These are phyloP conservation scores for Harpagifer antarcticus DNA, from an alignment of 2,797 vertebrate genomes.

Conservation along the genomic window DNA sequence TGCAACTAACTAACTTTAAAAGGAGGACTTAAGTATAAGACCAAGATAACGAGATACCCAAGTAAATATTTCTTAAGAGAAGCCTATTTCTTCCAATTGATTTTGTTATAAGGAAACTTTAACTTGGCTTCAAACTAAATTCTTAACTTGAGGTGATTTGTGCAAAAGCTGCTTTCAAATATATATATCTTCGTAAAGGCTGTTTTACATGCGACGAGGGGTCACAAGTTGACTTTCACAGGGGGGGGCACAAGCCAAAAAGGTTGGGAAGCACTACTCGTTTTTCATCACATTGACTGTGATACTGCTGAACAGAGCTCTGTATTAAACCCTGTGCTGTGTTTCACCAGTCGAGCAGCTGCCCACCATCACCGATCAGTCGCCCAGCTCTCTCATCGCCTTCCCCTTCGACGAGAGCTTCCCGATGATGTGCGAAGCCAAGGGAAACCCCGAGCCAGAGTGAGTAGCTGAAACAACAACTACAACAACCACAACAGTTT, in stretches of 20 bases:
- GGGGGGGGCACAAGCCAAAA: neutral
- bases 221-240: neutral
- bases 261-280: constrained; percentile 41
- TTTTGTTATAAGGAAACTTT: too few species aligned
- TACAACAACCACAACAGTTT: constrained; percentile 25
- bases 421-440: constrained; percentile 92
- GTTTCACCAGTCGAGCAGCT: constrained; percentile 90
- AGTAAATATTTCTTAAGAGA: too few species aligned
- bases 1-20: too few species aligned
- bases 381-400: constrained; percentile 88
- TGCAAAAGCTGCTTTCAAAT: neutral
- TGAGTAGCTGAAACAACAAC: constrained; percentile 88
- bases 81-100: too few species aligned
- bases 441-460: constrained; percentile 93
- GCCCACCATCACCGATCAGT: constrained; percentile 91
- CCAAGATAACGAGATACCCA: too few species aligned
- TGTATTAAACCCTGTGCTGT: constrained; percentile 18
- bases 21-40: too few species aligned
- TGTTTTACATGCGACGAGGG: neutral
- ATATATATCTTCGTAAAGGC: neutral
- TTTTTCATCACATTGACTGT: neutral
- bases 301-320: neutral
- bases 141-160: too few species aligned
- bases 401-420: constrained; percentile 95
- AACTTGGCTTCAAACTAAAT: too few species aligned